Conservation (phyloP, 2,797 vertebrate genomes). For the Poeciliopsis infans region DNA sequence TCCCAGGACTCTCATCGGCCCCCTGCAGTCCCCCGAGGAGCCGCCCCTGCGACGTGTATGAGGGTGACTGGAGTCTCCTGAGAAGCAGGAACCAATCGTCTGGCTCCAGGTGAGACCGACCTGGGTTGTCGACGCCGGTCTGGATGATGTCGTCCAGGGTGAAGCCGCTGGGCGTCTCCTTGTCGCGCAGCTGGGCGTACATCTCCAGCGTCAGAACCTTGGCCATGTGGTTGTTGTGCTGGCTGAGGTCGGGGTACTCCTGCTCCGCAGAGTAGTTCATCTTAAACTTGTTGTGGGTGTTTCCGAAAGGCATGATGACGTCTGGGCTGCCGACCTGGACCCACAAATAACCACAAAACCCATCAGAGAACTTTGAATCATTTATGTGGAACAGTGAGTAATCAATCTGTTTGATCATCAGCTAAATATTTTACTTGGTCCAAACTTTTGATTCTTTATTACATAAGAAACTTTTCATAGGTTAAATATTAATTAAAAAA, state of each 20-base stretch:
- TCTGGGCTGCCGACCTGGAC: constrained; percentile 32
- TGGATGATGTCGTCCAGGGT: constrained; percentile 88
- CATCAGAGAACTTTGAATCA: too few species aligned
- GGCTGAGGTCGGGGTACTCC: constrained; percentile 89
- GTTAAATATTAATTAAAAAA: background rate
- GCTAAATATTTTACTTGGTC: background rate
- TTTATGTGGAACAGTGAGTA: too few species aligned
- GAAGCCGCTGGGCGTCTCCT: constrained; percentile 86
- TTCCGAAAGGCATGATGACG: constrained; percentile 93
- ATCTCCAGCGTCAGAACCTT: constrained; percentile 85
- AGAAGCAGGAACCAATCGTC: background rate
- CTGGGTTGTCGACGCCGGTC: constrained; percentile 89
- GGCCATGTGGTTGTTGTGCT: constrained; percentile 90
- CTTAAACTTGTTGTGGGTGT: constrained; percentile 92
- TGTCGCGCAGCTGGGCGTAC: constrained; percentile 83
- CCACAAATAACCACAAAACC: too few species aligned
- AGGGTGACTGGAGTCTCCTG: background rate
- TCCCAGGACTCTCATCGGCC: background rate
- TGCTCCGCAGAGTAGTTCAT: constrained; percentile 85
- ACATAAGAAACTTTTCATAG: background rate
- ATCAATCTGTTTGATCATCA: background rate
- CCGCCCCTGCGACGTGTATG: too few species aligned
- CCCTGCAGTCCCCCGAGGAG: background rate
- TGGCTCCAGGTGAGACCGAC: constrained; percentile 27
- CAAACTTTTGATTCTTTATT: background rate